phyloP scores from a whole-genome alignment of 2,888 invertebrate genomes.

The Chrysolina haemoptera region DNA sequence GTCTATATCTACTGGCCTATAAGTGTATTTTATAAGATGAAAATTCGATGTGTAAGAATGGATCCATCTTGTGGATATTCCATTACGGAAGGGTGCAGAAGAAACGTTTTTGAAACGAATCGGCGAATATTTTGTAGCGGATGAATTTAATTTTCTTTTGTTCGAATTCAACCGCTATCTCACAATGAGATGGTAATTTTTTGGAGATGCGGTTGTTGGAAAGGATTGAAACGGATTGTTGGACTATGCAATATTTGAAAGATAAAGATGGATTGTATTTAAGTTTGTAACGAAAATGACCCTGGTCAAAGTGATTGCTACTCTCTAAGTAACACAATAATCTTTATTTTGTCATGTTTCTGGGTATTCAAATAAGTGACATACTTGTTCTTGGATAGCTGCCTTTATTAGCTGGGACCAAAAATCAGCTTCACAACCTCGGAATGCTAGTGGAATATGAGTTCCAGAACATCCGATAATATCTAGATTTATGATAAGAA shows the following conservation, averaged over 20 bases:
- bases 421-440: no score
- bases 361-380: no score
- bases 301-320: not conserved
- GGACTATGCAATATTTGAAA: not conserved
- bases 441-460: no score
- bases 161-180: not conserved
- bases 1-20: no score
- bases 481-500: no score
- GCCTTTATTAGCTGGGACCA: no score
- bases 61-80: not conserved
- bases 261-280: not conserved
- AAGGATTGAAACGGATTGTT: not conserved
- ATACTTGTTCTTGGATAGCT: no score
- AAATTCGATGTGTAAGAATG: constrained; percentile 5
- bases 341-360: no score
- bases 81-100: not conserved
- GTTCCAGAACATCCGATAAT: no score
- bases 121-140: not conserved
- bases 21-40: constrained; percentile 8
- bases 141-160: constrained; percentile 14
- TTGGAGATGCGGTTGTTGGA: not conserved
- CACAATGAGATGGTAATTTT: constrained; percentile 1
- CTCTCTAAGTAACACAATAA: no score
- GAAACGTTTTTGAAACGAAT: not conserved
- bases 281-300: not conserved